Base-by-base conservation (phyloP, 1,140 invertebrate genomes). In the Ceratina calcarata region DNA sequence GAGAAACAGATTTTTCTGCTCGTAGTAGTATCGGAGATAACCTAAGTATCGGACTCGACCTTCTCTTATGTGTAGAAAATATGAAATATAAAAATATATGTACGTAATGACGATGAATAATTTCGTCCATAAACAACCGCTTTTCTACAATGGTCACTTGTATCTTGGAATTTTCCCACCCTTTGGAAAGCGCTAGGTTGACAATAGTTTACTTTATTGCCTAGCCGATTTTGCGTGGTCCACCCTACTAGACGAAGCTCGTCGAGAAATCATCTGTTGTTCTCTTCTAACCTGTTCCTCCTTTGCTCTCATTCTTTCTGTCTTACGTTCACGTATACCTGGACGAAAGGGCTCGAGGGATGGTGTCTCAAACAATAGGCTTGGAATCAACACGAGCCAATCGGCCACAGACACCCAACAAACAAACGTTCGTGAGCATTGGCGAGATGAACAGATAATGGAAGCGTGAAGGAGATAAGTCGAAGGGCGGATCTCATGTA, bases 161-260 rank as follows among this genome's bases (percentile, higher is more conserved):
- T 45, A 45, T 10, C 37, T 10, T 20, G n/a, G 66, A 71, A 67
- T 81, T 85, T 85, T 81, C 82, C 72, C 82, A 84, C 68, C 68
- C 69, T 10, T 51, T 45, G 49, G 72, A 57, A 24, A 49, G 58
- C 6, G 58, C 4, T 8, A 12, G 32, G 32, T n/a, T 65, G 58
- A 45, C 37, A 58, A 53, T 22, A 77, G 55, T 75, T 24, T 45
- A 32, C 68, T 75, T 85, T 85, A 85, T 76, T 82, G 60, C 53
- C 68, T 70, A 62, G 76, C 15, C 71, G 83, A 85, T 86, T 85
- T 79, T 80, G 84, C 58, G 32, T 55, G 71, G 62, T 64, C 67
- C 80, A 85, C 80, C 80, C 72, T 22, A 12, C 60, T 71, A 64
- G 79, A 64, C 32, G 53, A 2, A 37, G 55, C 72, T 18, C 18